Evolutionary conservation across 2,888 invertebrate species (phyloP), one percentile per base, ranked within the genome.

Genomic region (Aphrophora alni): DNA sequence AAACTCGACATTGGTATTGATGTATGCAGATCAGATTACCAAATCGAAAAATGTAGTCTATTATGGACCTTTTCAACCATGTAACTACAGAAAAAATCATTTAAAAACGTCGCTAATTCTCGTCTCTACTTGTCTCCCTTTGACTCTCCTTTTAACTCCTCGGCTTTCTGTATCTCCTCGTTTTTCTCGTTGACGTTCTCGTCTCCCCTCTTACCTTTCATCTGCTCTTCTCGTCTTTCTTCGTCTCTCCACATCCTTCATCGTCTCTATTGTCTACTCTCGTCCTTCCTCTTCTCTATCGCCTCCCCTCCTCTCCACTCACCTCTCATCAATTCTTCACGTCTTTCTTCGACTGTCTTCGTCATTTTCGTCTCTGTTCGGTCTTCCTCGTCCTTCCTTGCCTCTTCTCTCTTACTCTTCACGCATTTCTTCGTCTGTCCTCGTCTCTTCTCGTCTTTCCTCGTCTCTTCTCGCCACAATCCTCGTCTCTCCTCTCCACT

Each of bases 381-480:
- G 10, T n/a, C 21, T n/a, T 70, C 71, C 21, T n/a, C 21, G 12
- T 70, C 71, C 21, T n/a, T 70, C 71, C n/a, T n/a, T 25, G 10
- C n/a, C 71, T n/a, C n/a, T n/a, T 25, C 26, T 25, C 71, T 70
- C 71, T 25, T n/a, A 10, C 71, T 70, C 71, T 25, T 70, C 26
- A 21, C 71, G 14, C 26, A 21, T 25, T n/a, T 25, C 71, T n/a
- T 25, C 26, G 14, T n/a, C 26, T n/a, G 14, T 70, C 71, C 73
- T 33, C 44, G 24, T 33, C 38, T 24, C 27, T 38, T 38, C n/a
- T n/a, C n/a, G n/a, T n/a, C n/a, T n/a, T n/a, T n/a, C n/a, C n/a
- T n/a, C n/a, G n/a, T n/a, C n/a, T 88, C 1, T 33, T 27, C 74
- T 28, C 21, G 26, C 74, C 10, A 17, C 74, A 14, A 25, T 38